Conservation (phyloP, 2,888 invertebrate species). For the Diloba caeruleocephala region DNA sequence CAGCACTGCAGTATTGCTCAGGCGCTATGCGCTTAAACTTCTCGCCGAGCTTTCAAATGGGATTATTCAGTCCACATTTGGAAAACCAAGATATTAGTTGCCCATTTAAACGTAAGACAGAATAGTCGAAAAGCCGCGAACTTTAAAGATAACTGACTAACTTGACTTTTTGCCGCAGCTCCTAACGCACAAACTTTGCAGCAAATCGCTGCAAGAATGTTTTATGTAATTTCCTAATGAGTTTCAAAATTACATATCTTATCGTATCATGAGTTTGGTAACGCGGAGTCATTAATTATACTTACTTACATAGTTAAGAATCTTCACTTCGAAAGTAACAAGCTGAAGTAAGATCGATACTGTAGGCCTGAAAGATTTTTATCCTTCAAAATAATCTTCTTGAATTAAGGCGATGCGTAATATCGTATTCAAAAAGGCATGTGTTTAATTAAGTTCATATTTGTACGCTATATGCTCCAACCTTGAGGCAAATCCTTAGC, state of each 20-base stretch:
- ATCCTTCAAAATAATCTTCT: conserved; percentile 20
- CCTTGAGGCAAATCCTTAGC: conserved; percentile 39
- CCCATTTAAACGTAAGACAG: conserved; percentile 46
- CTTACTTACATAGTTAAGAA: conserved; percentile 29
- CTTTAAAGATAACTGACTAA: conserved; percentile 31
- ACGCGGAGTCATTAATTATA: conserved; percentile 37
- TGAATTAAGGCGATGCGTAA: conserved; percentile 4
- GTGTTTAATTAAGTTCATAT: conserved; percentile 38
- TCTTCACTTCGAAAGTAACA: conserved; percentile 28
- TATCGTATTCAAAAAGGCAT: conserved; percentile 26
- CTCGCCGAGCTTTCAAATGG: conserved; percentile 50
- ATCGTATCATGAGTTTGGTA: conserved; percentile 34
- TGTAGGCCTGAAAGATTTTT: conserved; percentile 10
- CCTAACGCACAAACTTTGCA: conserved; percentile 28
- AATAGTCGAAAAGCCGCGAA: conserved; percentile 20
- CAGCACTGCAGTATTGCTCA: conserved; percentile 41
- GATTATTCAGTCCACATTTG: conserved; percentile 53
- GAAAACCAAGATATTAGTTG: conserved; percentile 44
- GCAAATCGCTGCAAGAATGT: conserved; percentile 30
- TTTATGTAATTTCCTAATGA: conserved; percentile 36
- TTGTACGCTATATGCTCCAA: conserved; percentile 16
- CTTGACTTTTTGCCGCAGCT: conserved; percentile 36
- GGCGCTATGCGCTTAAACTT: conserved; percentile 46
- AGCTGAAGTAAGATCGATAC: conserved; percentile 40
- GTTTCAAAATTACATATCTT: conserved; percentile 40